Base-by-base conservation (phyloP, 2,888 invertebrate genomes). In the Suillia variegata region DNA sequence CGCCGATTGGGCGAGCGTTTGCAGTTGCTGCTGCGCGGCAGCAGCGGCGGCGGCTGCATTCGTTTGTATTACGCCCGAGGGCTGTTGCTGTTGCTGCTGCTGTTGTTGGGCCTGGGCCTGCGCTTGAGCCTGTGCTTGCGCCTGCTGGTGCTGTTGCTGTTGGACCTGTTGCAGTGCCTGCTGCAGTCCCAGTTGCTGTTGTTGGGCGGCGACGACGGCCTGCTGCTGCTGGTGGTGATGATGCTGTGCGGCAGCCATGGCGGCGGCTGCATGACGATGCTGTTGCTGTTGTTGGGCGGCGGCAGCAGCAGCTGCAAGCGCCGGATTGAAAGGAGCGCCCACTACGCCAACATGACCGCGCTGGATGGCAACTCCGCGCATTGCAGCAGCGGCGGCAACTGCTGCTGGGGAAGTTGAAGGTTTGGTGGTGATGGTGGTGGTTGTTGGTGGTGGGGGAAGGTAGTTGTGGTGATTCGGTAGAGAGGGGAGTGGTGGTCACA, bases 361-460 rank as follows among this genome's bases (percentile, higher is more conserved):
- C 79, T 93, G 92, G 75, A 93, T 90, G 68, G 93, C 91, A 73
- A 92, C 92, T 74, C 93, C 93, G 80, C 93, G 86, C 77, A 93
- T 84, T 71, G 91, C 90, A 79, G 92, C 91, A 77, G 90, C 92
- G 87, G 87, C 85, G 63, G 75, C 73, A 64, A 78, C 74, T 67
- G 77, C 74, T 65, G 77, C 76, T 75, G 67, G 61, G n/a, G n/a
- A n/a, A 61, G 58, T 56, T 31, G 24, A 24, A 48, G 48, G 15
- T 26, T 47, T 58, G 42, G 45, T 59, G 34, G 21, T 50, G 0
- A 22, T 65, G 67, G 42, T 47, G 67, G 62, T 64, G 62, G 65
- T 61, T 62, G 45, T 49, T n/a, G n/a, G n/a, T n/a, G 45, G 49
- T n/a, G 54, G 56, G 48, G 42, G 51, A 63, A 64, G 65, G 61